Conservation (phyloP, 2,113 vertebrate genomes). For the Peromyscus leucopus region DNA sequence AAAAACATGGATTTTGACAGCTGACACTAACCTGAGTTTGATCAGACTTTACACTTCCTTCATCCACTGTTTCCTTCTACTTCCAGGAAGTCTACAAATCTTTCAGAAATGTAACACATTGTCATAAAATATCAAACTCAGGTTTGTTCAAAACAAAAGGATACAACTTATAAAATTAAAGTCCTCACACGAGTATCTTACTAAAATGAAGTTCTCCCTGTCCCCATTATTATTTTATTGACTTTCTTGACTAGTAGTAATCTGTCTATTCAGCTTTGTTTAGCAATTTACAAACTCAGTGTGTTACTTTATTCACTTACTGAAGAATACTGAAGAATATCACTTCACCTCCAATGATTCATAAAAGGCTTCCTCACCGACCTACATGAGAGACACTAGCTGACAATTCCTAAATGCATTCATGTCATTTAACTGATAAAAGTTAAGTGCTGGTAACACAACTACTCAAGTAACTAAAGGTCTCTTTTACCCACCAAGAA, state of each 20-base stretch:
- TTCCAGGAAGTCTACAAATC: slow-evolving; percentile 32
- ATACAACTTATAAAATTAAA: slow-evolving; percentile 56
- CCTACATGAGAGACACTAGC: neutral
- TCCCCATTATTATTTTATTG: slow-evolving; percentile 42
- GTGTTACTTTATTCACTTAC: slow-evolving; percentile 51
- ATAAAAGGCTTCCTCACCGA: slow-evolving; percentile 36
- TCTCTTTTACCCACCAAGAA: neutral
- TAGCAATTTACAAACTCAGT: slow-evolving; percentile 48
- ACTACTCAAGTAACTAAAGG: slow-evolving; percentile 9
- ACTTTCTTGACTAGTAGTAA: slow-evolving; percentile 38
- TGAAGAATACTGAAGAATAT: slow-evolving; percentile 51
- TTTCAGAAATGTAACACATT: slow-evolving; percentile 63
- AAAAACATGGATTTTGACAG: slow-evolving; percentile 37
- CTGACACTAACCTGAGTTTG: neutral
- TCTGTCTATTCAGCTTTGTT: slow-evolving; percentile 6
- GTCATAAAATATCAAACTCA: slow-evolving; percentile 47
- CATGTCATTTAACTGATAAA: slow-evolving; percentile 33
- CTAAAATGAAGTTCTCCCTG: slow-evolving; percentile 26
- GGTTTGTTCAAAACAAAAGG: slow-evolving; percentile 48
- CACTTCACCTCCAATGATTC: slow-evolving; percentile 10
- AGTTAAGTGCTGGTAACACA: neutral
- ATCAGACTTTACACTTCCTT: slow-evolving; percentile 47
- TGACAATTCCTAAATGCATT: neutral
- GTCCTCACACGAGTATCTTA: slow-evolving; percentile 30
- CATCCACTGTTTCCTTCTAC: slow-evolving; percentile 46